Percentiles rank a stretch among this genome's conserved stretches.
phyloP scores from a whole-genome alignment of 2,888 invertebrate genomes.

The Drosophila mimetica region DNA sequence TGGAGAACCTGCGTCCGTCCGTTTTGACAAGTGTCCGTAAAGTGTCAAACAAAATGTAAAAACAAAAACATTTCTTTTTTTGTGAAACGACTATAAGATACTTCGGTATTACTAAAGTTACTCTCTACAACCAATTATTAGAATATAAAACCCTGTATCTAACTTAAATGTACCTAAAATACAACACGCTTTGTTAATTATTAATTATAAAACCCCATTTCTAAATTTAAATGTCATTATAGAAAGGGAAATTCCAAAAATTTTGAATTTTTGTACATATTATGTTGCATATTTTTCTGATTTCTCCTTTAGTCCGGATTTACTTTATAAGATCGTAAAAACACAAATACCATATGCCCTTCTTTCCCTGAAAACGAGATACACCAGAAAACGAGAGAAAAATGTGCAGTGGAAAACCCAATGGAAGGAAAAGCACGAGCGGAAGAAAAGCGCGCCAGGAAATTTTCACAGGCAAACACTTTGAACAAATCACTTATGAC shows the following conservation, averaged over 20 bases:
- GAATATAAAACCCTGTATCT: too few relatives aligned
- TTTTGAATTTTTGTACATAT: background rate
- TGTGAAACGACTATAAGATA: background rate
- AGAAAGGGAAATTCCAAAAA: too few relatives aligned
- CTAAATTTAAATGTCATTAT: too few relatives aligned
- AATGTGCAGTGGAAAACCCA: conserved; percentile 8
- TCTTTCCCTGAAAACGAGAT: background rate
- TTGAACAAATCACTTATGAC: conserved; percentile 74
- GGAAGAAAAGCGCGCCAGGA: conserved; percentile 53
- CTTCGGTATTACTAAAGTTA: too few relatives aligned
- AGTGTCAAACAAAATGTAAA: conserved; percentile 66
- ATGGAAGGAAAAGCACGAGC: conserved; percentile 2
- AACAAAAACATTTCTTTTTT: background rate
- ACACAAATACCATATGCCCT: background rate
- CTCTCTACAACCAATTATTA: too few relatives aligned
- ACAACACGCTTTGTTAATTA: too few relatives aligned
- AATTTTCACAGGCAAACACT: conserved; percentile 66
- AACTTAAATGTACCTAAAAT: too few relatives aligned
- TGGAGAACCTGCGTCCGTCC: conserved; percentile 10
- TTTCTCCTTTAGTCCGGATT: too few relatives aligned
- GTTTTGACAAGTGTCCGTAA: conserved; percentile 58
- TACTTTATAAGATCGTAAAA: too few relatives aligned
- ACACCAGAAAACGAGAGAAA: background rate
- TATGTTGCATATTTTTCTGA: too few relatives aligned
- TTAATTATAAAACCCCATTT: too few relatives aligned